Evolutionary conservation across 2,113 vertebrate species (phyloP).

Genomic region (Catharus minimus): DNA sequence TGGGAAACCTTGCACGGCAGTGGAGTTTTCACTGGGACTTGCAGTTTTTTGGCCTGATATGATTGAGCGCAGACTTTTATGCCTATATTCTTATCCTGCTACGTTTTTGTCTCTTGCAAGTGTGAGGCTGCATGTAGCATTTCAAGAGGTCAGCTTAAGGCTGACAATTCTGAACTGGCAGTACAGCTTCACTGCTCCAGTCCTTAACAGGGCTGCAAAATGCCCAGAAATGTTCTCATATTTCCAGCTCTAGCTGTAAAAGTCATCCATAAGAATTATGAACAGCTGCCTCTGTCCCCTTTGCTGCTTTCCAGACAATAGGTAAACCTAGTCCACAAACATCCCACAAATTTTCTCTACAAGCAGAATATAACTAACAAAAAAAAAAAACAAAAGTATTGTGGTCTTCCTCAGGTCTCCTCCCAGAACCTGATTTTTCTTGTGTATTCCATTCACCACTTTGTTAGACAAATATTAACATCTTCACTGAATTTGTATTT

Average conservation of each 20-base stretch:
- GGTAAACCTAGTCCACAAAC: background rate
- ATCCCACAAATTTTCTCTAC: constrained; percentile 4
- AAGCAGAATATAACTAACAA: constrained; percentile 11
- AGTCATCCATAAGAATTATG: background rate
- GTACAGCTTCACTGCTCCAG: background rate
- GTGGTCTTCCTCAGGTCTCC: background rate
- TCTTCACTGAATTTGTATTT: constrained; percentile 4
- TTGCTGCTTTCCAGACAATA: constrained; percentile 1
- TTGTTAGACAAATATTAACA: background rate
- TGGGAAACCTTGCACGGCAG: background rate
- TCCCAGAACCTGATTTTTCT: background rate
- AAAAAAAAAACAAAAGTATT: background rate
- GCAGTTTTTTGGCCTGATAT: background rate
- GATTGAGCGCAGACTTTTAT: background rate
- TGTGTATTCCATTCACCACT: background rate
- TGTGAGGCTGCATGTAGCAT: background rate
- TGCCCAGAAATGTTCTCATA: background rate
- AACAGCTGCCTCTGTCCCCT: background rate
- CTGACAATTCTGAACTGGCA: background rate
- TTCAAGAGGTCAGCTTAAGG: background rate
- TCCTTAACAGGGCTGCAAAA: background rate
- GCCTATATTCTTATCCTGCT: background rate
- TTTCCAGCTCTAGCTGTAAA: background rate
- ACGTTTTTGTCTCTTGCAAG: background rate
- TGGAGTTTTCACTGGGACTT: background rate